Evolutionary conservation across 2,888 invertebrate genomes (phyloP).

Genomic region (Pollenia griseotomentosa): DNA sequence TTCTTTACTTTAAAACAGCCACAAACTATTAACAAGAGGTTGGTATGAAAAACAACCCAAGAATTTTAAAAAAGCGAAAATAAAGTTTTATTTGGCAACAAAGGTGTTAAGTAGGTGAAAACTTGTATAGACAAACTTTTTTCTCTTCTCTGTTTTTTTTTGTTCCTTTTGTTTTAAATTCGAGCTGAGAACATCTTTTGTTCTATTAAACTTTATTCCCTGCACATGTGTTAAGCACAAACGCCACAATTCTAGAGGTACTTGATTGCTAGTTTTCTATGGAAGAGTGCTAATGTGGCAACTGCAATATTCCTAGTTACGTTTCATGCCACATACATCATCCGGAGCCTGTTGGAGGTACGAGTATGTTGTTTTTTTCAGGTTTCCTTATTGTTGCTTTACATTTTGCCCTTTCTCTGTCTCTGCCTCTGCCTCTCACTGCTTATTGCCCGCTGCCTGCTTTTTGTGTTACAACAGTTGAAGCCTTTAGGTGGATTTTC

Average conservation of each 20-base stretch:
- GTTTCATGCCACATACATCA: constrained; percentile 63
- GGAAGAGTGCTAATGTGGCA: constrained; percentile 52
- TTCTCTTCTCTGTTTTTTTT: background rate
- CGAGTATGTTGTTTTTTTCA: constrained; percentile 11
- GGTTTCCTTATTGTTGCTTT: constrained; percentile 32
- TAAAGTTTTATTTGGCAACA: constrained; percentile 61
- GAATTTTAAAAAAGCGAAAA: constrained; percentile 51
- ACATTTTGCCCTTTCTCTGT: background rate
- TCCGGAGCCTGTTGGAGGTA: constrained; percentile 13
- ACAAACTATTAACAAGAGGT: constrained; percentile 25
- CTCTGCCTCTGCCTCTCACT: background rate
- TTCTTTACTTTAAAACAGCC: constrained; percentile 41
- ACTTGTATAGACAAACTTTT: constrained; percentile 65
- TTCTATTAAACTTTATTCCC: constrained; percentile 56
- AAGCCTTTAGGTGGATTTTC: constrained; percentile 63
- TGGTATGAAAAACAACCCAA: constrained; percentile 16
- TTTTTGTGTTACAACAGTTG: constrained; percentile 18
- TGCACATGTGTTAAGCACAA: constrained; percentile 45
- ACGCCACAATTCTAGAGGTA: background rate
- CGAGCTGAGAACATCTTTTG: constrained; percentile 44
- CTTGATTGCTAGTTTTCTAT: background rate
- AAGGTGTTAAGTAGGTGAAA: constrained; percentile 75
- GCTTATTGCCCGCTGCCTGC: constrained; percentile 6
- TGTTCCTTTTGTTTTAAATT: constrained; percentile 30
- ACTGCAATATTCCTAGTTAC: constrained; percentile 43